Percentiles rank a stretch among this genome's conserved stretches.
phyloP scores from a whole-genome alignment of 2,888 invertebrate genomes.

The Ophonus ardosiacus region DNA sequence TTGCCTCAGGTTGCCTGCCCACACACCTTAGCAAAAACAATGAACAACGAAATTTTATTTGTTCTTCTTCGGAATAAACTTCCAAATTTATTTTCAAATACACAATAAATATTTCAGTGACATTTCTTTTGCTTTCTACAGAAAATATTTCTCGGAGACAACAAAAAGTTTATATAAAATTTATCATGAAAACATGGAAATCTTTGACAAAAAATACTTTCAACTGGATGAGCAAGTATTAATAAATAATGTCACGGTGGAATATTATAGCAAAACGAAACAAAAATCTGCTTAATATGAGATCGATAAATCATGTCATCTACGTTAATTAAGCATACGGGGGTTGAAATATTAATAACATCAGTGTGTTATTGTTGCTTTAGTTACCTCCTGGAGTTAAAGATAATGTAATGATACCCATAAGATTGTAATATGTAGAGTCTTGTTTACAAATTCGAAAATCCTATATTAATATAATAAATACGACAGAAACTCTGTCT shows the following conservation, averaged over 20 bases:
- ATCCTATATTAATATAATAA: no score
- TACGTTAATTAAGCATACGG: background rate
- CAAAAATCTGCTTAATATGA: background rate
- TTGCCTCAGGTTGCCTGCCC: slow-evolving; percentile 14
- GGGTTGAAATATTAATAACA: background rate
- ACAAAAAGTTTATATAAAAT: background rate
- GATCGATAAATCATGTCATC: background rate
- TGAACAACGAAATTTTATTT: slow-evolving; percentile 37
- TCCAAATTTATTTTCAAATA: background rate
- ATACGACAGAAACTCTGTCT: no score
- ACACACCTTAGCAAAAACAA: slow-evolving; percentile 39
- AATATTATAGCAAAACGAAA: background rate
- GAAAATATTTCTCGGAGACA: background rate
- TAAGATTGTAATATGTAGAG: background rate
- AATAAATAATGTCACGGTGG: background rate
- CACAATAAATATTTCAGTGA: background rate
- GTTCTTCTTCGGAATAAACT: background rate
- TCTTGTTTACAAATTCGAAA: no score
- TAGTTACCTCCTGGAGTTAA: background rate
- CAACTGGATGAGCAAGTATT: background rate
- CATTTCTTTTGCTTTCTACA: background rate
- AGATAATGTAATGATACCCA: background rate
- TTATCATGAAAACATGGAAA: background rate
- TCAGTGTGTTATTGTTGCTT: background rate
- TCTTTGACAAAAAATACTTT: background rate